These are phyloP conservation scores for Stomatorhinus walkeri DNA, from an alignment of 2,797 vertebrate genomes.

Conservation along the genomic window DNA sequence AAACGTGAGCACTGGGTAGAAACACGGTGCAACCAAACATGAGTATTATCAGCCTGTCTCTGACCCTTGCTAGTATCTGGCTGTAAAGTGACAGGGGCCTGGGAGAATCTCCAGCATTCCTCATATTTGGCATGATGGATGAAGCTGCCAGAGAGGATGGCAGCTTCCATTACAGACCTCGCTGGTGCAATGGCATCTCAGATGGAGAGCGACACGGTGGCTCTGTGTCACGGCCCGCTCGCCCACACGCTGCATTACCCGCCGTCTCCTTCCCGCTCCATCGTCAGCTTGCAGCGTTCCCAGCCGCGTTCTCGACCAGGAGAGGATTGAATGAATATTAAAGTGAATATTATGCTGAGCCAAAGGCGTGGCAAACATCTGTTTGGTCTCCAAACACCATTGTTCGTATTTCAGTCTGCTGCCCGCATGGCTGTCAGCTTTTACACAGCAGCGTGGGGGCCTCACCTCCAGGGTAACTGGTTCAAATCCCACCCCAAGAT, in stretches of 20 bases:
- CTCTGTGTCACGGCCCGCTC: conserved; percentile 11
- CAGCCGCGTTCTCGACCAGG: not conserved
- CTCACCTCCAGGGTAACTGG: not conserved
- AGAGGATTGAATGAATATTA: not conserved
- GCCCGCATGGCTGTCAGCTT: not conserved
- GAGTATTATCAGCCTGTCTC: not conserved
- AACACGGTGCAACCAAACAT: not conserved
- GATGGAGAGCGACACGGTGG: conserved; percentile 28
- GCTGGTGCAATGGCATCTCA: conserved; percentile 25
- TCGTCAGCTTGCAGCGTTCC: conserved; percentile 21
- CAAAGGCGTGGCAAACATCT: not conserved
- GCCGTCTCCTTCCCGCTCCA: not conserved
- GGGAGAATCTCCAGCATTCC: conserved; percentile 7
- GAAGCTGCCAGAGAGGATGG: conserved; percentile 27
- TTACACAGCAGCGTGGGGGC: not conserved
- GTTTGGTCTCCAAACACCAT: not conserved
- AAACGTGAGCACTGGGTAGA: not conserved
- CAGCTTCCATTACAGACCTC: conserved; percentile 30
- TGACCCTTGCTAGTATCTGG: not conserved
- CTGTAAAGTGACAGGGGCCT: not conserved
- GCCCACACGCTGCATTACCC: not conserved
- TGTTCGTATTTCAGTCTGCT: not conserved
- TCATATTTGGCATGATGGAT: conserved; percentile 29
- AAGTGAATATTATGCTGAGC: not conserved
- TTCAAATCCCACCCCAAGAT: not conserved